Conservation (phyloP, 1,140 invertebrate genomes). For the Apolygus lucorum region DNA sequence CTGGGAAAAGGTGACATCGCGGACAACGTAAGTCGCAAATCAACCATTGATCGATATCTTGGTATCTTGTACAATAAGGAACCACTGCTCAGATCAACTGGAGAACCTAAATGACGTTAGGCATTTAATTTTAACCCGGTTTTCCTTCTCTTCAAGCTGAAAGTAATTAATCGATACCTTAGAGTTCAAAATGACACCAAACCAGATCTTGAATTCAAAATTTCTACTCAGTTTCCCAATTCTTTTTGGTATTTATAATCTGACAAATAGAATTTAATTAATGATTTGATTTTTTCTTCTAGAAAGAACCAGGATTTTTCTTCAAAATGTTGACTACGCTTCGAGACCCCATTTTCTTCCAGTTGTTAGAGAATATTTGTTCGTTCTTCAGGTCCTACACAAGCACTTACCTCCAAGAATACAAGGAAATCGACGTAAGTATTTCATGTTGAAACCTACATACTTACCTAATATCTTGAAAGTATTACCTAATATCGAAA, state of each 20-base stretch:
- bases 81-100: no score
- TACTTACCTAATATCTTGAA: no score
- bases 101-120: no score
- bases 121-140: no score
- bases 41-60: background rate
- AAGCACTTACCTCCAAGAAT: background rate
- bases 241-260: no score
- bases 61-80: background rate
- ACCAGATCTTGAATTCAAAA: no score
- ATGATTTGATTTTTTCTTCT: background rate
- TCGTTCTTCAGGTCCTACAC: conserved; percentile 15
- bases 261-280: background rate
- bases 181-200: no score
- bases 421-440: conserved; percentile 15
- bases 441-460: no score
- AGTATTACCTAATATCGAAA: no score
- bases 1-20: conserved; percentile 19
- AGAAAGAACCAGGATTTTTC: conserved; percentile 21
- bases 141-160: no score
- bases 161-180: no score
- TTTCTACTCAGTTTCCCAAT: no score
- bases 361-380: conserved; percentile 12
- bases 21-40: background rate
- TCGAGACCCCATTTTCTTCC: conserved; percentile 14
- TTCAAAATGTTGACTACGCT: conserved; percentile 18